A percentile compares a stretch with the other conserved stretches of the same genome.
phyloP scores from a whole-genome alignment of 2,113 vertebrate genomes.

The Copsychus sechellarum region DNA sequence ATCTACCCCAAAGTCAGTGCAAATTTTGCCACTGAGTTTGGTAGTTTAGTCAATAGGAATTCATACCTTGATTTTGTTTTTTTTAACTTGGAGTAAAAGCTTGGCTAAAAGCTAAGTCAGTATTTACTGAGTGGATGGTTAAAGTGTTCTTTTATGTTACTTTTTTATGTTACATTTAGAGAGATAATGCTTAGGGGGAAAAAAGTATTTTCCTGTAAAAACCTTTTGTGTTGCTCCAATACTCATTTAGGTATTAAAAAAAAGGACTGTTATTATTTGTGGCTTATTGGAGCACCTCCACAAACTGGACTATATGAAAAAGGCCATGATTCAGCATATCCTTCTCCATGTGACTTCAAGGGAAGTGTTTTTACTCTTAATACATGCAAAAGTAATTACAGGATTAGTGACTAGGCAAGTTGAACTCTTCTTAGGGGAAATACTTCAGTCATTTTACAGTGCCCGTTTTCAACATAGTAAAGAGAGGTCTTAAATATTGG shows the following conservation, averaged over 20 bases:
- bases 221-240: neutral
- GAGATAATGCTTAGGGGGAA: neutral
- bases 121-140: neutral
- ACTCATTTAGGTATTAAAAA: neutral
- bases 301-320: neutral
- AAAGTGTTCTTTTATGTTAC: neutral
- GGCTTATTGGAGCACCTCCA: neutral
- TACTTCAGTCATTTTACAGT: neutral
- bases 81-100: neutral
- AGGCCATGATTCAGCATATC: neutral
- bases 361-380: neutral
- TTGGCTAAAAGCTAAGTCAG: neutral
- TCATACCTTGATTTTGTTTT: neutral
- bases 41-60: neutral
- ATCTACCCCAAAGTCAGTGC: neutral
- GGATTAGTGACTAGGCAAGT: neutral
- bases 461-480: neutral
- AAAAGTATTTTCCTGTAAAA: neutral
- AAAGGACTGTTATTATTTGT: neutral
- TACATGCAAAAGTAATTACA: neutral
- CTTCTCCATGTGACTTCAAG: neutral
- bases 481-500: neutral
- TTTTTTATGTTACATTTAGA: neutral
- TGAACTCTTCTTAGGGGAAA: neutral
- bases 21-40: neutral